Evolutionary conservation across 2,888 invertebrate genomes (phyloP).

Genomic region (Calliopum simillimum): DNA sequence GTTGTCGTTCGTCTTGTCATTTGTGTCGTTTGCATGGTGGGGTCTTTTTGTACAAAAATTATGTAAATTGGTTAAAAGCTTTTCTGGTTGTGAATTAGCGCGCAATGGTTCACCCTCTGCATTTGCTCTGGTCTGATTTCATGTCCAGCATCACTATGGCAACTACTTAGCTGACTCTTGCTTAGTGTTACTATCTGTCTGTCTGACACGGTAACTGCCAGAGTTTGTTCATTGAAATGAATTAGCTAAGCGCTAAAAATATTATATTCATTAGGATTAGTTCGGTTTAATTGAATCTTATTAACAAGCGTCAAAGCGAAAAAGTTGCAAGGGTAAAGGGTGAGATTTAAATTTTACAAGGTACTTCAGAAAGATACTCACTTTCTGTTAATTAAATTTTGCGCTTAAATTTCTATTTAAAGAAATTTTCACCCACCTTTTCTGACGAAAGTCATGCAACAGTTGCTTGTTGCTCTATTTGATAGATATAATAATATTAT

Average conservation of each 20-base stretch:
- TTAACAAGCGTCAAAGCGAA: no score
- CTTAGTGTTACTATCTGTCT: not conserved
- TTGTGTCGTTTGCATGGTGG: no score
- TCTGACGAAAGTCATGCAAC: no score
- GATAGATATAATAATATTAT: no score
- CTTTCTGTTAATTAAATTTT: no score
- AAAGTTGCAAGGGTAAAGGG: no score
- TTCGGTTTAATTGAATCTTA: constrained; percentile 33
- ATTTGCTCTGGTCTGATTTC: constrained; percentile 22
- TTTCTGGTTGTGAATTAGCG: constrained; percentile 58
- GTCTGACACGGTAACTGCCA: not conserved
- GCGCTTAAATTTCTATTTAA: no score
- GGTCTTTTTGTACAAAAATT: constrained; percentile 51
- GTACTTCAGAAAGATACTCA: no score
- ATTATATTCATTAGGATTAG: constrained; percentile 34
- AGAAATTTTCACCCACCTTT: no score
- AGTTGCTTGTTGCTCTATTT: no score
- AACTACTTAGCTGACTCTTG: constrained; percentile 35
- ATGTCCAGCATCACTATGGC: constrained; percentile 34
- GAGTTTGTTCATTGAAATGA: constrained; percentile 16
- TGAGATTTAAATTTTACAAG: no score
- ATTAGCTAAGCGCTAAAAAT: not conserved
- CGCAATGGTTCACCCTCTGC: constrained; percentile 23
- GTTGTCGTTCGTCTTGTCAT: constrained; percentile 26
- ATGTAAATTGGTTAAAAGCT: constrained; percentile 65